Evolutionary conservation across 2,113 vertebrate genomes (phyloP), one percentile per base, ranked within the genome.

Genomic region (Paedocypris sp.): DNA sequence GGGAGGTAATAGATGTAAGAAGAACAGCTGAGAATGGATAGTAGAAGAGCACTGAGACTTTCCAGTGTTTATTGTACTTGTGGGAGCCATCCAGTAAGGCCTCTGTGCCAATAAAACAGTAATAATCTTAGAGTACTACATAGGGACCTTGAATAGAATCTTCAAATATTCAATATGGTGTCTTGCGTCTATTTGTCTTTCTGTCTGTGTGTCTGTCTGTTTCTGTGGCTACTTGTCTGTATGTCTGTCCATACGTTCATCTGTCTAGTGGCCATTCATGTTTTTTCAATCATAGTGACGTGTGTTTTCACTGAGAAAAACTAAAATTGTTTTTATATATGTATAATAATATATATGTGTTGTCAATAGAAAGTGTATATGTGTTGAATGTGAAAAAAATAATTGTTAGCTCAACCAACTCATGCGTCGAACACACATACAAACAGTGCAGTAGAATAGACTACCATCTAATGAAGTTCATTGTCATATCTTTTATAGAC

Each of bases 91-190:
- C 33, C 23, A 20, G 7, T 43, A 38, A 29, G 35, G 39, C 35
- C 53, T 26, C 39, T 9, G 5, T 11, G 35, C 38, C 50, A 25
- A 59, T 45, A 18, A 28, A 63, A 29, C 43, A 52, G 60, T 41
- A 33, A 52, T 69, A 41, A 47, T 41, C 39, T 38, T 39, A 35
- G 56, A 69, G 64, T 60, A 48, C 47, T 62, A 69, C 64, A 45
- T 31, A 69, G 60, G 15, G 19, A 46, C 41, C 29, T 50, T 33
- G 46, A 45, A 45, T 46, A 60, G 28, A 15, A 36, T 57, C 48
- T 47, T 50, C 53, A 59, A 69, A 69, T 48, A 52, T 32, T 58
- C 32, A 32, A 39, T 39, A 3, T 41, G 43, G 36, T 13, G 66
- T 22, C 31, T 48, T 20, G 13, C 39, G 16, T 45, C 2, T 12